These are phyloP conservation scores for Desmophyllum pertusum DNA, from an alignment of 92 coral and sea anemone genomes.

Conservation along the genomic window DNA sequence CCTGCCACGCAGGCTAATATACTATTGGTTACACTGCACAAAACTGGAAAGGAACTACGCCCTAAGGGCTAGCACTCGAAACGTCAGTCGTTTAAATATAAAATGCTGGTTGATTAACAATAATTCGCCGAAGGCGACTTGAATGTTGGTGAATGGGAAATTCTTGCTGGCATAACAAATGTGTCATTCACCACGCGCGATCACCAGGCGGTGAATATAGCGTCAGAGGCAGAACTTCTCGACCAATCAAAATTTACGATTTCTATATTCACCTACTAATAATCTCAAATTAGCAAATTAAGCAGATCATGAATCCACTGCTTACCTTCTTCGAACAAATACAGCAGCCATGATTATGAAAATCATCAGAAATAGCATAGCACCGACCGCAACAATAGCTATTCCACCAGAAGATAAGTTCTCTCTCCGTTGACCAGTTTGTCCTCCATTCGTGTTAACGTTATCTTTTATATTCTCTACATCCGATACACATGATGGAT, in stretches of 20 bases:
- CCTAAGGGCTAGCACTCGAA: too few relatives aligned
- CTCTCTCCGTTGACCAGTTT: neutral
- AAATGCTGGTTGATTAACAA: neutral
- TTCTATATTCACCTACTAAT: too few relatives aligned
- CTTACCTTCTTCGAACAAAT: neutral
- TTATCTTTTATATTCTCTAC: neutral
- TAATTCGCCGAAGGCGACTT: too few relatives aligned
- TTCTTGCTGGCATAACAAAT: too few relatives aligned
- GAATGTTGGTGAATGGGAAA: too few relatives aligned
- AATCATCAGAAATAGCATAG: neutral
- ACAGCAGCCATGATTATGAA: neutral
- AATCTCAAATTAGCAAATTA: too few relatives aligned
- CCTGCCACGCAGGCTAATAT: too few relatives aligned
- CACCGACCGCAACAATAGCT: neutral
- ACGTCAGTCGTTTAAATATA: neutral
- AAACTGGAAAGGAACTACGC: too few relatives aligned
- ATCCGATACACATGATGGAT: slow-evolving; percentile 29
- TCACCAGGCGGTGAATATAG: too few relatives aligned
- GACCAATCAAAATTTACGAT: too few relatives aligned
- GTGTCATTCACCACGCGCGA: too few relatives aligned
- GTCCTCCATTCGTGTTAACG: neutral
- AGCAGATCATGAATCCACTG: neutral
- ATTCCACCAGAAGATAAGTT: neutral
- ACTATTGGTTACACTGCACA: neutral
- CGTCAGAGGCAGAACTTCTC: too few relatives aligned